Evolutionary conservation across 2,113 vertebrate species (phyloP).

Genomic region (Zapus hudsonius): DNA sequence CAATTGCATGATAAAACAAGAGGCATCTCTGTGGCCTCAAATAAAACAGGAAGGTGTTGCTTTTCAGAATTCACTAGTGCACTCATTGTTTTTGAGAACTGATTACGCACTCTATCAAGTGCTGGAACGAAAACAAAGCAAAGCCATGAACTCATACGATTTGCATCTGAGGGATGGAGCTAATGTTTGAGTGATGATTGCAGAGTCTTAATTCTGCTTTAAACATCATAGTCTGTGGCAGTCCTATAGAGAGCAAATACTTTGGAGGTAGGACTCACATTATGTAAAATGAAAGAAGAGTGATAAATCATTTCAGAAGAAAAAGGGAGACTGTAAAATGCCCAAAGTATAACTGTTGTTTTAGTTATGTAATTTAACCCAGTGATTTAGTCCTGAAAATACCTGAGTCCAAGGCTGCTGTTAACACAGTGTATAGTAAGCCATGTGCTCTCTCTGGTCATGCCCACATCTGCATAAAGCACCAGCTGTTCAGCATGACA

Average conservation of each 20-base stretch:
- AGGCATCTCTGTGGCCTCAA: background rate
- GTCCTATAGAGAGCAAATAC: background rate
- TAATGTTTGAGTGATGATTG: background rate
- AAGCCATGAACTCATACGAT: background rate
- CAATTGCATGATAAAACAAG: background rate
- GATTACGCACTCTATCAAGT: background rate
- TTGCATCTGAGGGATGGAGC: background rate
- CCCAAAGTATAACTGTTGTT: background rate
- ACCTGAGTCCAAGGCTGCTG: background rate
- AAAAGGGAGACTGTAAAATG: constrained; percentile 34
- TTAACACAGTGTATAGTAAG: background rate
- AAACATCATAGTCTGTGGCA: background rate
- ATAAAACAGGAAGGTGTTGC: background rate
- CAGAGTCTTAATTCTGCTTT: background rate
- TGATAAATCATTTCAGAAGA: constrained; percentile 26
- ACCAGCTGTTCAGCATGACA: background rate
- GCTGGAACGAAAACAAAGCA: background rate
- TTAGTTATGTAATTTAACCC: constrained; percentile 36
- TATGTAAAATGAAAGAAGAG: constrained; percentile 30
- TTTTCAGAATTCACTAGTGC: background rate
- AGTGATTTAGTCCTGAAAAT: constrained; percentile 38
- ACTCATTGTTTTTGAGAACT: background rate
- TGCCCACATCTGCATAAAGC: background rate
- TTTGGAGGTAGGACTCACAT: constrained; percentile 8
- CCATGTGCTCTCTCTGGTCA: background rate